Conservation (phyloP, 2,797 vertebrate species). For the Acanthurus tractus region DNA sequence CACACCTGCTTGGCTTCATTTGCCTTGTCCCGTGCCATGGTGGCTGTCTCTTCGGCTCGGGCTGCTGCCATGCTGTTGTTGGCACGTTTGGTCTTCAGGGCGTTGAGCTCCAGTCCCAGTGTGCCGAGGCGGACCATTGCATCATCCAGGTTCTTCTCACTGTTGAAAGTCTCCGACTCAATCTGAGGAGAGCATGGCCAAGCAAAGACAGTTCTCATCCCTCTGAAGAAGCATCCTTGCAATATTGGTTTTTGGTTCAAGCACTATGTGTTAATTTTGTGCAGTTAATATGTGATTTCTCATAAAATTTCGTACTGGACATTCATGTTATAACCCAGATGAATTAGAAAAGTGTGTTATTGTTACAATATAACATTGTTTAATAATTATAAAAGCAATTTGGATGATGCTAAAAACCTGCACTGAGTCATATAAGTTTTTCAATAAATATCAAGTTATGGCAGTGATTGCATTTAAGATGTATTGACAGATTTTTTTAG, state of each 20-base stretch:
- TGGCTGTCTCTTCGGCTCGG: slow-evolving; percentile 92
- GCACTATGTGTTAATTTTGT: neutral
- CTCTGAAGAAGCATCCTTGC: neutral
- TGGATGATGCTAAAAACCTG: neutral
- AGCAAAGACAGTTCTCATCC: neutral
- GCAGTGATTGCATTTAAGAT: too few species aligned
- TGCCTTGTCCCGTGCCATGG: slow-evolving; percentile 89
- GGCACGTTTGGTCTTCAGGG: slow-evolving; percentile 92
- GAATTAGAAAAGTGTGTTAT: neutral
- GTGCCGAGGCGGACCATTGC: slow-evolving; percentile 86
- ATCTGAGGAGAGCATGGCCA: slow-evolving; percentile 82
- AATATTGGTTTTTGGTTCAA: neutral
- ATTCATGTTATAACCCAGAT: neutral
- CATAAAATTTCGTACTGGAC: neutral
- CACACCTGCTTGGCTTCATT: slow-evolving; percentile 93
- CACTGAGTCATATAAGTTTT: neutral
- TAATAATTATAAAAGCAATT: neutral
- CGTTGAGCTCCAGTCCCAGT: slow-evolving; percentile 87
- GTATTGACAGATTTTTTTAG: too few species aligned
- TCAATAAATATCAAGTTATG: too few species aligned
- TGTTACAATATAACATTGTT: neutral
- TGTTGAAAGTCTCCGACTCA: slow-evolving; percentile 85
- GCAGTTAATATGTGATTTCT: neutral
- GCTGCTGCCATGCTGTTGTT: slow-evolving; percentile 94
- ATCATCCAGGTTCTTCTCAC: slow-evolving; percentile 87